These are phyloP conservation scores for Zhuqinia jingwanae DNA, from an alignment of 2,888 invertebrate species.

Conservation along the genomic window DNA sequence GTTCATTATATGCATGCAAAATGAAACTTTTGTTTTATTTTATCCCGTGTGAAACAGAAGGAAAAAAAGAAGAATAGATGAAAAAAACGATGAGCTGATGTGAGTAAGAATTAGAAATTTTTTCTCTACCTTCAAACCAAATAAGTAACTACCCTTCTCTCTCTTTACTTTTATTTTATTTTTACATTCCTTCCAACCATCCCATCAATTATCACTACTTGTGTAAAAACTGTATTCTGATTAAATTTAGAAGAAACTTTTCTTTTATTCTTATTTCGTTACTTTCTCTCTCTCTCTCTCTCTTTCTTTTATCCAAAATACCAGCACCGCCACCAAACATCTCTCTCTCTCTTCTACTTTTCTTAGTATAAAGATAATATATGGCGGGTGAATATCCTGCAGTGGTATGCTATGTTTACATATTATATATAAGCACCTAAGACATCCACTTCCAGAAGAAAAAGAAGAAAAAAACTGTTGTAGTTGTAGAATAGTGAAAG, in stretches of 20 bases:
- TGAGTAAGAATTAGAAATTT: background rate
- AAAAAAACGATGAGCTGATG: background rate
- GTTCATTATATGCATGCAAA: conserved; percentile 34
- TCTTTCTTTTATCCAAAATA: background rate
- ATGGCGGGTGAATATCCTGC: too few species aligned
- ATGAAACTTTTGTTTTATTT: conserved; percentile 37
- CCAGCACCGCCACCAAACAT: too few species aligned
- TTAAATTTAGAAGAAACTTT: conserved; percentile 66
- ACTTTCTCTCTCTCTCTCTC: conserved; percentile 24
- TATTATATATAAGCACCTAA: too few species aligned
- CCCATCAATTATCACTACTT: conserved; percentile 71
- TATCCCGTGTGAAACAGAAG: background rate
- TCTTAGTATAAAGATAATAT: too few species aligned
- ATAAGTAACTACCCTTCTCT: conserved; percentile 37
- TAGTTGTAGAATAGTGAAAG: too few species aligned
- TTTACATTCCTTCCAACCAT: conserved; percentile 49
- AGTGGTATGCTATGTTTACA: too few species aligned
- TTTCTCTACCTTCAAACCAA: background rate
- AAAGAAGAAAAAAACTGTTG: too few species aligned
- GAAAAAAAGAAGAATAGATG: background rate
- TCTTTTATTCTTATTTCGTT: conserved; percentile 24
- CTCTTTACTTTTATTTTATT: too few species aligned
- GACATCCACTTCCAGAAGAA: too few species aligned
- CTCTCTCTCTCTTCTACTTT: too few species aligned
- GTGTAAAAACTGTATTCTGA: conserved; percentile 68